Base-by-base conservation (phyloP, 2,797 vertebrate species). In the Poeciliopsis paucimaculata region DNA sequence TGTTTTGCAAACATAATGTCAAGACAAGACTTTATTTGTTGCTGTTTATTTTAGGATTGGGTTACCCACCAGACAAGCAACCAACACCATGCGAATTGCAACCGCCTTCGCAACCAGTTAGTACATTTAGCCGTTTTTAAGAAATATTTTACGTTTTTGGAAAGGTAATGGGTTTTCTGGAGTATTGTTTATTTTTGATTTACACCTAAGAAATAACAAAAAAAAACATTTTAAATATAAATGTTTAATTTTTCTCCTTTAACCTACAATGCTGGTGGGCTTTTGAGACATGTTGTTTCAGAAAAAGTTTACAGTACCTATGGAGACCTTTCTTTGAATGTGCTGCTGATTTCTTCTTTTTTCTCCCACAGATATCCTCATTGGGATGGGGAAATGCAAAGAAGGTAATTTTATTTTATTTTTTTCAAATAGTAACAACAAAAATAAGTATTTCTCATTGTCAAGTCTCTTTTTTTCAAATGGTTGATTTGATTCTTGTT, bases 21-120 rank as follows among this genome's bases (percentile, higher is more conserved):
- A 62, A 62, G 15, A 34, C 28, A 16, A n/a, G 5, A 55, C 15
- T 64, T 78, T 90, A 7, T 86, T 68, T 86, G 15, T 90, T 71
- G 13, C 84, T 89, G 80, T 86, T n/a, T 64, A 73, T 78, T 39
- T 71, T 86, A 99, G 98, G 95, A 97, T 72, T 99, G 98, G 98
- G 95, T 98, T 87, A 90, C 95, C 81, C 98, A 99, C 90, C 97
- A 97, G 95, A 97, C 98, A 91, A 96, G 94, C 75, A 90, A 89
- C 26, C 85, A 95, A 57, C 98, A 99, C 88, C 95, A 97, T 28
- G 96, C 97, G 60, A 98, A 89, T 91, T 98, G 98, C 93, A 96
- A 95, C 79, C 87, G 93, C 66, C 94, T 99, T 43, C 93, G 96
- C 47, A 95, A 95, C 92, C 94, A 95, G 98, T 99, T 92, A 96